These are phyloP conservation scores for Paramacrobiotus metropolitanus DNA, from an alignment of 1,140 invertebrate species.

Conservation along the genomic window DNA sequence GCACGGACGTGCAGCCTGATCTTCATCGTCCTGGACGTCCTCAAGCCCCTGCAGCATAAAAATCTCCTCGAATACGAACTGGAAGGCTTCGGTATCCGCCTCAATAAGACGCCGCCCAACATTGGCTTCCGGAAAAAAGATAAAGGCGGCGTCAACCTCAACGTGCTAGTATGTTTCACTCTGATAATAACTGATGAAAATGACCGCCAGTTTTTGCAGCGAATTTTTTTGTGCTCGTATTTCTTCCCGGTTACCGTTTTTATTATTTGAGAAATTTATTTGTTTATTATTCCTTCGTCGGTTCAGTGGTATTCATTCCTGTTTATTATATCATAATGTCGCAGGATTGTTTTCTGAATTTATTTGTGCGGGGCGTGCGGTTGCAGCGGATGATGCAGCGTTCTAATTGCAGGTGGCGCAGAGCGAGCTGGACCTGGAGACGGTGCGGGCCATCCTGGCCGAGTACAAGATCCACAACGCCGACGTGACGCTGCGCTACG, in stretches of 20 bases:
- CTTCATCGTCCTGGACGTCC: constrained; percentile 89
- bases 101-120: constrained; percentile 92
- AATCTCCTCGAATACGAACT: constrained; percentile 87
- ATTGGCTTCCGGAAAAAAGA: constrained; percentile 91
- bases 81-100: constrained; percentile 87
- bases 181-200: not conserved
- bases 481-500: constrained; percentile 74
- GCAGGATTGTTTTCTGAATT: not conserved
- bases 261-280: too few relatives aligned
- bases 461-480: constrained; percentile 99
- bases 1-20: constrained; percentile 92
- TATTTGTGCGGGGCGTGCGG: too few relatives aligned
- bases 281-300: too few relatives aligned
- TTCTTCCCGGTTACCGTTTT: too few relatives aligned
- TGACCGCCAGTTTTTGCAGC: constrained; percentile 10
- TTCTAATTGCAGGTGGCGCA: constrained; percentile 59
- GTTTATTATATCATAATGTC: not conserved
- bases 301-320: too few relatives aligned
- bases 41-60: constrained; percentile 91
- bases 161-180: constrained; percentile 39
- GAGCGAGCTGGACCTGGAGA: constrained; percentile 78
- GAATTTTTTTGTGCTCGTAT: too few relatives aligned
- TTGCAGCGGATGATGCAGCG: too few relatives aligned
- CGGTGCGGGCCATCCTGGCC: constrained; percentile 80
- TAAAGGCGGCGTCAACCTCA: constrained; percentile 86